Evolutionary conservation across 2,113 vertebrate genomes (phyloP).

Genomic region (Vulpes ferrilata): DNA sequence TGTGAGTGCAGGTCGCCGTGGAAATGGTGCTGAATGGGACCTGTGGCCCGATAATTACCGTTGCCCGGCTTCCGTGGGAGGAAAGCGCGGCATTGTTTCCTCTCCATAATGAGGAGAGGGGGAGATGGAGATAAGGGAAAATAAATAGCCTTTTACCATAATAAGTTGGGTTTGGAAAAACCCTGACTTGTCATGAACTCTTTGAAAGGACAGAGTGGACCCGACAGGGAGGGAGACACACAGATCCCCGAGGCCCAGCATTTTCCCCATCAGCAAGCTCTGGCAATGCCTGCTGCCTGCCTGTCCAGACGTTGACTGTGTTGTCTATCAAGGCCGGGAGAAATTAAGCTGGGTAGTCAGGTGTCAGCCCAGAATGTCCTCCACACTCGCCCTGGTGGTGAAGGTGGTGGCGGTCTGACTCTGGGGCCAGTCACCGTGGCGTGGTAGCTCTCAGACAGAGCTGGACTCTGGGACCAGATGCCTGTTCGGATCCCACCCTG

Average conservation of each 20-base stretch:
- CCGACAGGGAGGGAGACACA: not conserved
- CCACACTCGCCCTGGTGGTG: fast-evolving
- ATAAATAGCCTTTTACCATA: not conserved
- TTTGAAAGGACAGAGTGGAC: not conserved
- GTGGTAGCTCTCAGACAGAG: fast-evolving
- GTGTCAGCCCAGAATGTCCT: fast-evolving
- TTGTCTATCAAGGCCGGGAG: not conserved
- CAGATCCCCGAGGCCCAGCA: fast-evolving
- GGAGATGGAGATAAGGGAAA: not conserved
- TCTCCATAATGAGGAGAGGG: not conserved
- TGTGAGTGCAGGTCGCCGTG: not conserved
- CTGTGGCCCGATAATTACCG: fast-evolving
- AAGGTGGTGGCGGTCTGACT: not conserved
- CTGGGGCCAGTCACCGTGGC: not conserved
- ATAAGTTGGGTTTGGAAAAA: not conserved
- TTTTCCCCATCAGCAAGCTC: fast-evolving
- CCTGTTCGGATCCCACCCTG: not conserved
- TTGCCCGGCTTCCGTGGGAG: not conserved
- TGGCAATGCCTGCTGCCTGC: fast-evolving
- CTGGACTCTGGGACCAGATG: fast-evolving
- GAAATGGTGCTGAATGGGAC: not conserved
- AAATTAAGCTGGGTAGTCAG: not conserved
- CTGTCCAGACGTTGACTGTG: fast-evolving
- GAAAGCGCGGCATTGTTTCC: not conserved
- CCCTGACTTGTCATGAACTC: not conserved